Conservation (phyloP, 64 coral and sea anemone species). For the Actinia equina region DNA sequence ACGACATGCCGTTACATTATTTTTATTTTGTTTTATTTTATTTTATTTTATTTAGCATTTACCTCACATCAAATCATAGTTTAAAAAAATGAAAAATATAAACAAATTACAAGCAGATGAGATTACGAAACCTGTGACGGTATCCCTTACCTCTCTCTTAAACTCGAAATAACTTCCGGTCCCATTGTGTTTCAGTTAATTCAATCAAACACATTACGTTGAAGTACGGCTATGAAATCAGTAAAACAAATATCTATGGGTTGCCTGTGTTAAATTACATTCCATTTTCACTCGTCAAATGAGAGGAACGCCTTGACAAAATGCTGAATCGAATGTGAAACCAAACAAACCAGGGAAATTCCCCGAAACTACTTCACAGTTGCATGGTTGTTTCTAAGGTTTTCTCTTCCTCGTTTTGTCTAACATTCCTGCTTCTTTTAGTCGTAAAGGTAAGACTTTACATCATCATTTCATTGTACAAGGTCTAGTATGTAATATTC, state of each 20-base stretch:
- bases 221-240: no score
- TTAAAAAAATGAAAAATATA: no score
- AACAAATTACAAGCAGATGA: no score
- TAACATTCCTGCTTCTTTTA: not conserved
- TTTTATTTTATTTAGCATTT: no score
- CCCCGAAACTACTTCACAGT: not conserved
- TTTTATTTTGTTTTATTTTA: no score
- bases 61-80: no score
- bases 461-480: not conserved
- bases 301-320: not conserved
- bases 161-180: no score
- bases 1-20: no score
- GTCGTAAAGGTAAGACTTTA: not conserved
- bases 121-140: no score
- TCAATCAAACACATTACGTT: no score
- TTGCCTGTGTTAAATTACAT: not conserved
- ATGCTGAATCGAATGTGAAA: conserved; percentile 16
- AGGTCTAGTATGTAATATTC: not conserved
- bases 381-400: not conserved
- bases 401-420: not conserved
- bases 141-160: no score
- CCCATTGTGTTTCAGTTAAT: no score
- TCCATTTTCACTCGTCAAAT: not conserved
- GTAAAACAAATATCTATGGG: not conserved
- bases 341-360: not conserved